Evolutionary conservation across 2,113 vertebrate species (phyloP), one percentile per base, ranked within the genome.

Genomic region (Nyctibius bracteatus): DNA sequence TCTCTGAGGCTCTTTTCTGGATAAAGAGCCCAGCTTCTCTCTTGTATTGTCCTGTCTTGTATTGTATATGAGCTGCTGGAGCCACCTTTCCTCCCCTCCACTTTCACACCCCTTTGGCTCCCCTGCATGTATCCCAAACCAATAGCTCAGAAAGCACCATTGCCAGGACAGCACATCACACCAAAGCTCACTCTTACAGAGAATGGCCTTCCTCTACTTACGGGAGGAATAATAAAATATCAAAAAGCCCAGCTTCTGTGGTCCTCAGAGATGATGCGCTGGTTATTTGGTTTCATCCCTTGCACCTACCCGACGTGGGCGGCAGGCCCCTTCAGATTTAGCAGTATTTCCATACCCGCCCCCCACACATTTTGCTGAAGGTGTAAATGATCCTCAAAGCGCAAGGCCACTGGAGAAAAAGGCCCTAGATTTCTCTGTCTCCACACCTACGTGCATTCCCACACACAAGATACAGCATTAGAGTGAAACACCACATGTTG

Each of bases 391-490:
- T 94, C 86, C 73, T 94, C 88, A 66, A 93, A 90, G 91, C 92
- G 92, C 81, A 95, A 92, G 94, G 92, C 92, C 94, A 93, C 91
- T 72, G 52, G 81, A 96, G 88, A 96, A 96, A 89, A 78, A 92
- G 94, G 95, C 77, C 82, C 88, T 57, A 88, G 85, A 94, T 94
- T 96, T 96, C 94, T 95, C 84, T 79, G 88, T 94, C 95, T 94
- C 67, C 91, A 95, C 97, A 94, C 96, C 97, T 92, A 97, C 96
- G 23, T 47, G 54, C 74, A 21, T 91, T 96, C 96, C 96, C 95
- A 94, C 94, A 82, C 95, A 94, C 72, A 72, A 91, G 91, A 91
- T 47, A 83, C 39, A 86, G 86, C 91, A 87, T 90, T 94, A 33
- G 92, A 92, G 94, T 94, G 86, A 88, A 96, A 75, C 80, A 96